phyloP scores from a whole-genome alignment of 2,888 invertebrate genomes.

The Arrhopalites spinosus region DNA sequence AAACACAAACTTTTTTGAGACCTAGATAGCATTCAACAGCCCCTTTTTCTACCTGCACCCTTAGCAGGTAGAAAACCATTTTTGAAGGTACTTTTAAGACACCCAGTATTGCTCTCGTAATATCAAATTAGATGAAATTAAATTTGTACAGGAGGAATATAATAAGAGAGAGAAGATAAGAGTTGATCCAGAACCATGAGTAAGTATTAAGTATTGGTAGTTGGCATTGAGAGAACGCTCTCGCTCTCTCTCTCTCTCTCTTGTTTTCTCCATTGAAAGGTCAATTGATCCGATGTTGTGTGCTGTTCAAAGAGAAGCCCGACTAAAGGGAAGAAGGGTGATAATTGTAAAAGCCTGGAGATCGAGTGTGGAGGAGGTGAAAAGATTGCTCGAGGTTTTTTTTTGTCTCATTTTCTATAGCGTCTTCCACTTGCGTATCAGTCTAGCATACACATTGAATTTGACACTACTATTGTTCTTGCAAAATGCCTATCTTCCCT shows the following conservation, averaged over 20 bases:
- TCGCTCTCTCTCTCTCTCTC: constrained; percentile 16
- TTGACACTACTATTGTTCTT: constrained; percentile 42
- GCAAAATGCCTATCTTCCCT: constrained; percentile 34
- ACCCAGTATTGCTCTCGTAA: too few relatives aligned
- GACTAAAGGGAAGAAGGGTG: constrained; percentile 23
- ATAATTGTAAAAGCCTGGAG: constrained; percentile 32
- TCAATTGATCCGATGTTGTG: constrained; percentile 34
- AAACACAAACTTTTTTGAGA: too few relatives aligned
- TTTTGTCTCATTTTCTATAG: constrained; percentile 28
- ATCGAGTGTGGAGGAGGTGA: constrained; percentile 29
- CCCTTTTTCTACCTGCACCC: too few relatives aligned
- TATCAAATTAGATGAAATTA: constrained; percentile 13
- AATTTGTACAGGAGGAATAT: not conserved
- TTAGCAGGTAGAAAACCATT: too few relatives aligned
- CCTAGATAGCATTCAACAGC: too few relatives aligned
- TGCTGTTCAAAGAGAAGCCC: constrained; percentile 27
- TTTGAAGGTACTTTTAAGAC: too few relatives aligned
- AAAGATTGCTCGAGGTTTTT: constrained; percentile 27
- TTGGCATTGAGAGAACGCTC: constrained; percentile 24
- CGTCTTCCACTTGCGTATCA: constrained; percentile 31
- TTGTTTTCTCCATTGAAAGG: constrained; percentile 37
- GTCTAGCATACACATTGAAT: constrained; percentile 39
- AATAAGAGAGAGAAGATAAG: not conserved
- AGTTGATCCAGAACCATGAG: constrained; percentile 6
- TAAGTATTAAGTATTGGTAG: not conserved